These are phyloP conservation scores for Yponomeuta malinellus DNA, from an alignment of 2,888 invertebrate genomes.

Conservation along the genomic window DNA sequence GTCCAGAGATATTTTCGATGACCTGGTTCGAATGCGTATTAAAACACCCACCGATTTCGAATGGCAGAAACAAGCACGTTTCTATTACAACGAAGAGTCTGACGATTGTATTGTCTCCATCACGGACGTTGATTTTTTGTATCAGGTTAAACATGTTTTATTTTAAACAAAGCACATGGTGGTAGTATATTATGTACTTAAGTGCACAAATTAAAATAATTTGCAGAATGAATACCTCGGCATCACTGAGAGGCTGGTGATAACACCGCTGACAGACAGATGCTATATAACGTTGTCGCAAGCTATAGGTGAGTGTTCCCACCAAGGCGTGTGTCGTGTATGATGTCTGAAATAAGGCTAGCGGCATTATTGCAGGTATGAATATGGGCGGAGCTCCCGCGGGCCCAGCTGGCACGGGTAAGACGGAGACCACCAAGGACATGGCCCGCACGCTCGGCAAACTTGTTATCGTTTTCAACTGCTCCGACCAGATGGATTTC, in stretches of 20 bases:
- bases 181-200: too few relatives aligned
- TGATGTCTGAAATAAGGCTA: too few relatives aligned
- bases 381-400: conserved; percentile 94
- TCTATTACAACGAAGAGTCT: conserved; percentile 87
- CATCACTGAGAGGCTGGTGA: conserved; percentile 90
- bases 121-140: conserved; percentile 89
- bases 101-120: conserved; percentile 86
- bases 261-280: conserved; percentile 93
- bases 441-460: conserved; percentile 94
- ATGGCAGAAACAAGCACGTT: conserved; percentile 92
- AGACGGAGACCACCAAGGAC: conserved; percentile 94
- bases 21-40: conserved; percentile 81
- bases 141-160: conserved; percentile 70
- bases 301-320: conserved; percentile 76
- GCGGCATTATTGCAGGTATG: conserved; percentile 68
- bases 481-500: conserved; percentile 96
- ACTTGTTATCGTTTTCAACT: conserved; percentile 93
- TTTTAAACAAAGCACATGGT: too few relatives aligned
- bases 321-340: background rate
- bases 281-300: conserved; percentile 94
- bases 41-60: conserved; percentile 86
- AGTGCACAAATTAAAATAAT: background rate
- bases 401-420: conserved; percentile 94
- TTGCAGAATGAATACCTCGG: conserved; percentile 87
- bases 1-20: conserved; percentile 89